Evolutionary conservation across 2,888 invertebrate genomes (phyloP).

Genomic region (Branchellion lobata): DNA sequence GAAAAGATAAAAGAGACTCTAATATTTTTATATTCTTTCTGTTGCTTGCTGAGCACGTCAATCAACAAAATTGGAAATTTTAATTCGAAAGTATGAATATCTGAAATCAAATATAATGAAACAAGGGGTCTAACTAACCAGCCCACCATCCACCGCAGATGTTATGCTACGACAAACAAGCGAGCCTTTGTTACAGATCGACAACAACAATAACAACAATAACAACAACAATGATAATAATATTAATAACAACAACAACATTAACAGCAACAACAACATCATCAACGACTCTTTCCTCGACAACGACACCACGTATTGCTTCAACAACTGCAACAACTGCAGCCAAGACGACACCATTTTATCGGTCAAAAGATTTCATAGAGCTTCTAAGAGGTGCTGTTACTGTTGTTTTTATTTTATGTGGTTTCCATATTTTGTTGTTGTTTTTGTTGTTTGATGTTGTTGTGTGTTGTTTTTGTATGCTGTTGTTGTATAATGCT

Average conservation of each 20-base stretch:
- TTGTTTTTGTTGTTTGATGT: too few species aligned
- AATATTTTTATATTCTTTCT: too few species aligned
- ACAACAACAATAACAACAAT: constrained; percentile 72
- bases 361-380: constrained; percentile 41
- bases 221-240: constrained; percentile 65
- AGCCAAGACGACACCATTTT: constrained; percentile 65
- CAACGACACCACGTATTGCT: constrained; percentile 79
- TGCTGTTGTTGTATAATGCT: too few species aligned
- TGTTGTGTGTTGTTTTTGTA: too few species aligned
- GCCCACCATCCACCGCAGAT: background rate
- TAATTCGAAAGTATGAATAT: too few species aligned
- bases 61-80: too few species aligned
- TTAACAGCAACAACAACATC: constrained; percentile 66
- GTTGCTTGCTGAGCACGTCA: too few species aligned
- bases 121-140: too few species aligned
- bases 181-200: constrained; percentile 75
- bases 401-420: background rate
- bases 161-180: constrained; percentile 28
- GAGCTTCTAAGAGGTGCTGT: background rate
- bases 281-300: constrained; percentile 82
- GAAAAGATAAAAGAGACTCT: too few species aligned
- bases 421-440: too few species aligned
- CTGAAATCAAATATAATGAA: too few species aligned
- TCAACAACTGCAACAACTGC: constrained; percentile 15
- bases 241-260: constrained; percentile 77